Percentiles rank a stretch among this genome's conserved stretches.
phyloP scores from a whole-genome alignment of 2,113 vertebrate genomes.

The Litocranius walleri region DNA sequence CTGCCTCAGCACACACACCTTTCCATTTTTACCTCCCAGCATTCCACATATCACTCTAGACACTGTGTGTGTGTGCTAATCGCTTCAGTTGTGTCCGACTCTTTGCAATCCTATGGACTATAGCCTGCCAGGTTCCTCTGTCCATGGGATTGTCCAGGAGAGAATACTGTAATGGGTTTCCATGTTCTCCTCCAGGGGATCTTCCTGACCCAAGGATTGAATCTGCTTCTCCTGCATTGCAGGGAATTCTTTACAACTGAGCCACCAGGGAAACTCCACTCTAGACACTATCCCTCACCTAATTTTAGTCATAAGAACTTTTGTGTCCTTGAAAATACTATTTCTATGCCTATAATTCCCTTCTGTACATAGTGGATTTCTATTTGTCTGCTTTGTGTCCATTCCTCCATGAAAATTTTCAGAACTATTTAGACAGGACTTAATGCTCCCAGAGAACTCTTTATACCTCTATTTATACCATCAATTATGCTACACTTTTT shows the following conservation, averaged over 20 bases:
- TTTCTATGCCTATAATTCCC: neutral
- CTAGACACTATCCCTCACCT: neutral
- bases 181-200: neutral
- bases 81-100: accelerated
- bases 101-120: neutral
- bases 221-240: neutral
- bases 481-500: neutral
- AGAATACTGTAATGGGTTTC: neutral
- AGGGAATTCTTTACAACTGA: neutral
- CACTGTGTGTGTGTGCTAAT: neutral
- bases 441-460: neutral
- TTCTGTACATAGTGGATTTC: neutral
- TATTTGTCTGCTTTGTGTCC: neutral
- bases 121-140: neutral
- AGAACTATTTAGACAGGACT: neutral
- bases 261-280: neutral
- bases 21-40: neutral
- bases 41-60: neutral
- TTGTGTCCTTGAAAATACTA: neutral
- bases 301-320: neutral
- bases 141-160: neutral
- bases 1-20: neutral
- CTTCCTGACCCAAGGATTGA: neutral
- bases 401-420: neutral
- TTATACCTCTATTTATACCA: neutral